Evolutionary conservation across 2,113 vertebrate genomes (phyloP).

Genomic region (Arothron firmamentum): DNA sequence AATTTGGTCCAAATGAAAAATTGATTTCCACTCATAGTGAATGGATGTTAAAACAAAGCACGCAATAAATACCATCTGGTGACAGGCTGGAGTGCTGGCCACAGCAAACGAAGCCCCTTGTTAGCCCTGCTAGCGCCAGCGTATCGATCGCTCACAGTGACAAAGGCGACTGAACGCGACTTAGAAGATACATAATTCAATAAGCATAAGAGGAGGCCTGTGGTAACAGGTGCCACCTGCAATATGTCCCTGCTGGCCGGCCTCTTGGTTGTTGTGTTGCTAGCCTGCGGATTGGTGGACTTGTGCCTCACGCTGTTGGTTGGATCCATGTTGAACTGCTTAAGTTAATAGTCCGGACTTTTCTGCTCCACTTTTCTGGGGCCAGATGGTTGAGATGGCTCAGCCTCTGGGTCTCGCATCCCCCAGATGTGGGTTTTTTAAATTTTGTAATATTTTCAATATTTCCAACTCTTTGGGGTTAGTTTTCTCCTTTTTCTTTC

Average conservation of each 20-base stretch:
- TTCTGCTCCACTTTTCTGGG: too few species aligned
- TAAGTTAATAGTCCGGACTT: too few species aligned
- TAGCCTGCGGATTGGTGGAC: too few species aligned
- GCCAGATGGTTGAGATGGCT: too few species aligned
- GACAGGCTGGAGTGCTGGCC: constrained; percentile 59
- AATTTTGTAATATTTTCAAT: too few species aligned
- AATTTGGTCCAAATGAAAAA: constrained; percentile 75
- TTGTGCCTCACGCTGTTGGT: too few species aligned
- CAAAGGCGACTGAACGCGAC: constrained; percentile 50
- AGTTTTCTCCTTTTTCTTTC: too few species aligned
- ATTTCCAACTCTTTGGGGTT: too few species aligned
- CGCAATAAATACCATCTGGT: constrained; percentile 67
- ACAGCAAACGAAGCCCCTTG: constrained; percentile 57
- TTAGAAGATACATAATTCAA: constrained; percentile 61
- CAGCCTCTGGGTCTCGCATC: too few species aligned
- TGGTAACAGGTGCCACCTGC: constrained; percentile 43
- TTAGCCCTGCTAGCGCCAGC: constrained; percentile 60
- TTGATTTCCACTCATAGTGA: constrained; percentile 73
- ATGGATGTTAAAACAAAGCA: constrained; percentile 75
- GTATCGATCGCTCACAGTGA: constrained; percentile 61
- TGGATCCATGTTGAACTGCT: too few species aligned
- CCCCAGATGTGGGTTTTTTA: too few species aligned
- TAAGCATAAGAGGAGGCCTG: constrained; percentile 53
- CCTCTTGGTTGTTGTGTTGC: too few species aligned
- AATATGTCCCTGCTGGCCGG: neutral